Evolutionary conservation across 2,888 invertebrate genomes (phyloP), one percentile per base, ranked within the genome.

Genomic region (Ormyrus pomaceus): DNA sequence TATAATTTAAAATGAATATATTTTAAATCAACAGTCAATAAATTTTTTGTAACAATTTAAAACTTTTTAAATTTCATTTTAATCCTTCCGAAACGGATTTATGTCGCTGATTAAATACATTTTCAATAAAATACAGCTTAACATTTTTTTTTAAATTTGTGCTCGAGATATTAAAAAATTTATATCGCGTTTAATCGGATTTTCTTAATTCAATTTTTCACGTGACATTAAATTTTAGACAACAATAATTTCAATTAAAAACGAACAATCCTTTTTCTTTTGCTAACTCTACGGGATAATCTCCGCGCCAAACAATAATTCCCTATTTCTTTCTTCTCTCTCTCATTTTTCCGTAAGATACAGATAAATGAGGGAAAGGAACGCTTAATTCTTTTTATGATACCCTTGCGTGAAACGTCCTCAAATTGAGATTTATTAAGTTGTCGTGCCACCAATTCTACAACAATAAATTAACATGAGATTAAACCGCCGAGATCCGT

Each of bases 351-450:
- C 10, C 46, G 10, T 4, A 9, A 65, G 74, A 65, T 74, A 65
- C 56, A 50, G 56, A 74, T 65, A 65, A 65, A 74, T 65, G 74
- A n/a, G 19, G 34, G 19, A 50, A 56, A 65, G 48, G 46, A 19
- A 2, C 10, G 48, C 10, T 64, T 73, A 64, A 73, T 56, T 65
- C 56, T 13, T 58, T 19, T 56, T 74, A 34, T 73, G 46, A 73
- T 64, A 46, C 46, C 55, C 64, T 55, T 56, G 19, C 13, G 64
- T 64, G 58, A 65, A 56, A 11, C 65, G 58, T 74, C 58, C 74
- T 74, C 58, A 58, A 55, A 65, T 56, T n/a, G 50, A 74, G 58
- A 74, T 74, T 74, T 65, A 74, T 74, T 50, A 74, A 74, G 58
- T 9, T 56, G 34, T 10, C 65, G 13, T 11, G 13, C 34, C 10